Percentiles rank a stretch among this genome's conserved stretches.
These are phyloP conservation scores for Perognathus longimembris DNA, from an alignment of 2,113 vertebrate genomes.

Conservation along the genomic window DNA sequence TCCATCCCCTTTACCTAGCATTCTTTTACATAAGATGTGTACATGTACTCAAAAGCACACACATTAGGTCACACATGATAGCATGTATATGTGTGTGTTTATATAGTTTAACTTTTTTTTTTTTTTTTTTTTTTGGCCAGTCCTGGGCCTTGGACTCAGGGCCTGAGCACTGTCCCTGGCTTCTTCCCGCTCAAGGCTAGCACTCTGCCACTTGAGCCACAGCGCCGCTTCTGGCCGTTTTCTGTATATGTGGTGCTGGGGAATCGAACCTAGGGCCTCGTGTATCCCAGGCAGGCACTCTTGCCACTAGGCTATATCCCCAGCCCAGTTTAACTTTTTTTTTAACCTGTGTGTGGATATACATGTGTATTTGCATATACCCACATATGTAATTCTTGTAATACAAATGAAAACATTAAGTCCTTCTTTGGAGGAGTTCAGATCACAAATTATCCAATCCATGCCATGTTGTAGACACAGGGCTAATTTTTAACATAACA, in stretches of 20 bases:
- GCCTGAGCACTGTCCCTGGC: no score
- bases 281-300: no score
- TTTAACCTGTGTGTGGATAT: not conserved
- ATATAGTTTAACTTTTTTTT: not conserved
- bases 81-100: not conserved
- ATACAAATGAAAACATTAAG: not conserved
- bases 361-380: not conserved
- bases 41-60: not conserved
- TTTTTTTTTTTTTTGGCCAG: no score
- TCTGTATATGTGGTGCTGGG: no score
- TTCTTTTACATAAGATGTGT: constrained; percentile 24
- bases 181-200: no score
- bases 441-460: not conserved
- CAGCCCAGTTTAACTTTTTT: not conserved
- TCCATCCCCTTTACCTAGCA: not conserved
- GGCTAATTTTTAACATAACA: not conserved
- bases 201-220: no score
- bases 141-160: no score
- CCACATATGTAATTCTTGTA: not conserved
- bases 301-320: no score
- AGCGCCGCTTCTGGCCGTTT: no score
- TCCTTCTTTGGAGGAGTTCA: not conserved
- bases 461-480: not conserved
- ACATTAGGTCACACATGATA: accelerated
- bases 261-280: no score